phyloP scores from a whole-genome alignment of 2,797 vertebrate genomes.

The Argyrosomus regius region DNA sequence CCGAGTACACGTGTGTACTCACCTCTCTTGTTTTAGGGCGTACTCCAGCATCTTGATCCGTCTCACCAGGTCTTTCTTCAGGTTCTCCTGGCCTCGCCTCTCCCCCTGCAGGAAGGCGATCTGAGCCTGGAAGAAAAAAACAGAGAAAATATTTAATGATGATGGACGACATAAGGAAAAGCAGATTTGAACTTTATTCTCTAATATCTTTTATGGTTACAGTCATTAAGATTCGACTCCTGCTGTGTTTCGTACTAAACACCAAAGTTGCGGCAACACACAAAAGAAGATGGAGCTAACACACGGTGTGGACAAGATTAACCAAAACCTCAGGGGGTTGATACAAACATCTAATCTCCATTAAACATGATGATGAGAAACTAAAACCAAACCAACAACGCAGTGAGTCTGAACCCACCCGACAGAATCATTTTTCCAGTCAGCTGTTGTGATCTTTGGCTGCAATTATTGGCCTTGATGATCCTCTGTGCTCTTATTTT shows the following conservation, averaged over 20 bases:
- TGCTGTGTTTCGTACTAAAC: not conserved
- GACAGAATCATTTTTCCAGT: not conserved
- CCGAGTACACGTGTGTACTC: not conserved
- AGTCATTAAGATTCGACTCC: not conserved
- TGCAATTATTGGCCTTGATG: slow-evolving; percentile 4
- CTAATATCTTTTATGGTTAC: not conserved
- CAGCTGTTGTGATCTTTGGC: not conserved
- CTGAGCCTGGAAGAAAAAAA: slow-evolving; percentile 87
- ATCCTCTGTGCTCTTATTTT: not conserved
- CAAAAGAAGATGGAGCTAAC: too few species aligned
- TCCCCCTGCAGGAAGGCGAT: slow-evolving; percentile 97
- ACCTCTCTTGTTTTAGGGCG: slow-evolving; percentile 96
- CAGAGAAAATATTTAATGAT: not conserved
- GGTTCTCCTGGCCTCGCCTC: slow-evolving; percentile 95
- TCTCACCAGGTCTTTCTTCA: slow-evolving; percentile 96
- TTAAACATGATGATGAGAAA: slow-evolving; percentile 25
- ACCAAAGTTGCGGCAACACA: not conserved
- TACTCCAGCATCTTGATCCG: slow-evolving; percentile 99
- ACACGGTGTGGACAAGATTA: not conserved
- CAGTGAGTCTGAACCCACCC: not conserved
- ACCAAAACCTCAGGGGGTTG: not conserved
- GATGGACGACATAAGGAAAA: not conserved
- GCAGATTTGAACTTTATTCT: not conserved
- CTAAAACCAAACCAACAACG: not conserved
- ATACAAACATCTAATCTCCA: not conserved